Evolutionary conservation across 2,888 invertebrate genomes (phyloP).

Genomic region (Dastarcus helophoroides): DNA sequence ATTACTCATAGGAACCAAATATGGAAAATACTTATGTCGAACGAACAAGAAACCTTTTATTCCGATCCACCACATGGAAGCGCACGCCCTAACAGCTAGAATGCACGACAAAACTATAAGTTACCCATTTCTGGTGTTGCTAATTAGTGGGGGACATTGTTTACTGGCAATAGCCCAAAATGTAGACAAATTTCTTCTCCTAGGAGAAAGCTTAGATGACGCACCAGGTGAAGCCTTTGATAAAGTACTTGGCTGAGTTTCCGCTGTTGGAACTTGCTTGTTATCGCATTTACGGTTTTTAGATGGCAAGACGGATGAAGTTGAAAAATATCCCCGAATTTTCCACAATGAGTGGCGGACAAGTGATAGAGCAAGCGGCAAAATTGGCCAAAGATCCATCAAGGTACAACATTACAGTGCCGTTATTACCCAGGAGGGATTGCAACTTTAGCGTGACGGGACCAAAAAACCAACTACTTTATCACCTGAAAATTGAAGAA

Average conservation of each 20-base stretch:
- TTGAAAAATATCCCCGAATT: conserved; percentile 66
- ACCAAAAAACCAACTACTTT: conserved; percentile 50
- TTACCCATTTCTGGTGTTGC: conserved; percentile 80
- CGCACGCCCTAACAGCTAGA: conserved; percentile 85
- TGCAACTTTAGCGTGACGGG: conserved; percentile 92
- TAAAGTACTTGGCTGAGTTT: conserved; percentile 48
- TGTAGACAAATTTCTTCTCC: conserved; percentile 62
- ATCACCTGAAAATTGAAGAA: conserved; percentile 49
- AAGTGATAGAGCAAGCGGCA: conserved; percentile 76
- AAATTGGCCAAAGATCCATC: conserved; percentile 48
- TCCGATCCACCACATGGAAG: conserved; percentile 98
- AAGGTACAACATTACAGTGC: conserved; percentile 54
- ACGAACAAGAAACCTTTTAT: conserved; percentile 68
- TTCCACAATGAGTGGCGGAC: conserved; percentile 67
- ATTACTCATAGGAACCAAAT: conserved; percentile 66
- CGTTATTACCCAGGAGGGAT: conserved; percentile 53
- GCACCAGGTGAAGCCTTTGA: conserved; percentile 92
- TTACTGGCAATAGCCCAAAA: conserved; percentile 62
- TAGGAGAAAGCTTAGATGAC: conserved; percentile 73
- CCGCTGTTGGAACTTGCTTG: not conserved
- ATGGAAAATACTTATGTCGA: conserved; percentile 65
- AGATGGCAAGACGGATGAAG: conserved; percentile 73
- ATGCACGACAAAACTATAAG: conserved; percentile 55
- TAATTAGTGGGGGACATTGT: conserved; percentile 92
- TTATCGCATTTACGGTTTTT: conserved; percentile 13